Conservation (phyloP, 2,797 vertebrate genomes). For the Muscicapa striata region DNA sequence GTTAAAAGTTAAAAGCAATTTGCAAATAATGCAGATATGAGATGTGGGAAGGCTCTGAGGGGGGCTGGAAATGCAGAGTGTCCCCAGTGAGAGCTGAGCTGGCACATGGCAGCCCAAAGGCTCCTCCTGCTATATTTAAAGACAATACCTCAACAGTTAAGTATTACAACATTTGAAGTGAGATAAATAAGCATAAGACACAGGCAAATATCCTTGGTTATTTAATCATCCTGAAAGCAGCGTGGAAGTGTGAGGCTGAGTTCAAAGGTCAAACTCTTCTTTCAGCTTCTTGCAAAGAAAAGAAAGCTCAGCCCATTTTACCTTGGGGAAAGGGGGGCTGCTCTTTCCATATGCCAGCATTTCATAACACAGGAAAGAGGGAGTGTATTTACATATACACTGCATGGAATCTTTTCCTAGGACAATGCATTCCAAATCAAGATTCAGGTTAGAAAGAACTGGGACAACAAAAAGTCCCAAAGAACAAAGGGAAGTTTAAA, state of each 20-base stretch:
- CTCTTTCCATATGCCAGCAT: conserved; percentile 55
- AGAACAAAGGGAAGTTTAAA: conserved; percentile 66
- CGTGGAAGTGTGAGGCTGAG: conserved; percentile 69
- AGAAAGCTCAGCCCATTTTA: conserved; percentile 60
- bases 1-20: conserved; percentile 30
- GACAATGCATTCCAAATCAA: conserved; percentile 23
- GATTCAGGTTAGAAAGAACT: conserved; percentile 13
- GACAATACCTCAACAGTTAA: conserved; percentile 66
- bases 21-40: conserved; percentile 23
- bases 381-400: conserved; percentile 16
- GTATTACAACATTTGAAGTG: conserved; percentile 61
- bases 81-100: conserved; percentile 56
- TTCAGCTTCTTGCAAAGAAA: conserved; percentile 71
- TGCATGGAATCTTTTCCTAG: neutral
- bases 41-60: conserved; percentile 11
- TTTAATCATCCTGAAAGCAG: conserved; percentile 72
- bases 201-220: conserved; percentile 71
- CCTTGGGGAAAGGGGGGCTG: conserved; percentile 44
- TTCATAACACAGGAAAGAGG: conserved; percentile 48
- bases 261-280: conserved; percentile 77
- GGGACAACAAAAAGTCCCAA: neutral
- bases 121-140: conserved; percentile 66
- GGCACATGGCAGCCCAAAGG: conserved; percentile 68
- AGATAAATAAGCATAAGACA: conserved; percentile 63
- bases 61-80: neutral